A percentile compares a stretch with the other conserved stretches of the same genome.
phyloP scores from a whole-genome alignment of 2,888 invertebrate species.

The Lepidochrysops patricia region DNA sequence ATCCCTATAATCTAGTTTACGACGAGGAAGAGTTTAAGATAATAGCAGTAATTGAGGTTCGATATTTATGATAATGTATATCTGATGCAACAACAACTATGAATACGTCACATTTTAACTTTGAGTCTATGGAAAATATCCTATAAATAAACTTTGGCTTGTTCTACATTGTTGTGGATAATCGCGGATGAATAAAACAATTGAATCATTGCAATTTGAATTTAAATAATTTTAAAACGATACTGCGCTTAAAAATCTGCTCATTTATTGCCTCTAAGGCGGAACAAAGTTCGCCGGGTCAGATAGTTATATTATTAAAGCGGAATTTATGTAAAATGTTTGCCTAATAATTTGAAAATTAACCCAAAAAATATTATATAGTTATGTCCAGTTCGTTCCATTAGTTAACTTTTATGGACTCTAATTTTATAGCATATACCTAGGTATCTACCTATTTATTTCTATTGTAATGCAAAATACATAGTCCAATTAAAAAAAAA shows the following conservation, averaged over 20 bases:
- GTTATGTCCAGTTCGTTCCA: not conserved
- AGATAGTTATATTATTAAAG: too few species aligned
- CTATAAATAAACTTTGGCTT: not conserved
- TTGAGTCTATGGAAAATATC: not conserved
- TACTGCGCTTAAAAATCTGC: too few species aligned
- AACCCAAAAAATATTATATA: not conserved
- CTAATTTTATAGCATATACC: not conserved
- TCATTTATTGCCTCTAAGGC: too few species aligned
- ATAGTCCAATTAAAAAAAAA: too few species aligned
- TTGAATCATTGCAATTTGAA: not conserved
- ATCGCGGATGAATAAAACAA: not conserved
- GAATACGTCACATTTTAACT: not conserved
- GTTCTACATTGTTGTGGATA: not conserved
- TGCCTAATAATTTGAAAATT: not conserved
- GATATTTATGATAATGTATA: not conserved
- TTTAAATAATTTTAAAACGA: not conserved
- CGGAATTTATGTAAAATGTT: too few species aligned
- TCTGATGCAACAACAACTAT: not conserved
- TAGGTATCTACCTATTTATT: not conserved
- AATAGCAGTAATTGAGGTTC: conserved; percentile 1
- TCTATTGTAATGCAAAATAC: too few species aligned
- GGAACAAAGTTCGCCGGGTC: too few species aligned
- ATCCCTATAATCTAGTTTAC: not conserved
- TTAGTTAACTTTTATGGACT: not conserved
- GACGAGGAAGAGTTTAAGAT: conserved; percentile 7